Evolutionary conservation across 2,888 invertebrate genomes (phyloP).

Genomic region (Phalera bucephala): DNA sequence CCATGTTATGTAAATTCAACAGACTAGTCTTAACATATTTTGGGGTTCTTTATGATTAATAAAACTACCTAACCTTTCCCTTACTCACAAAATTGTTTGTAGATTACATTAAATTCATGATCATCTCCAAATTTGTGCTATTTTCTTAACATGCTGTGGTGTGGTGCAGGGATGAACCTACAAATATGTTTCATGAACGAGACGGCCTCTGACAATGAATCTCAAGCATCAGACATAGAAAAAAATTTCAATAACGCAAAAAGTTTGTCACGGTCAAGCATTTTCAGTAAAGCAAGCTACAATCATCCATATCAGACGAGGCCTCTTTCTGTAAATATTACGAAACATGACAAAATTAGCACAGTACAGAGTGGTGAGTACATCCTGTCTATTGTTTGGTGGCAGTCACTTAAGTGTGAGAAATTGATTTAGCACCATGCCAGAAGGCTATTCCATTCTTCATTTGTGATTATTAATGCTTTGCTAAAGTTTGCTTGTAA

Average conservation of each 20-base stretch:
- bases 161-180: conserved; percentile 91
- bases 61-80: no score
- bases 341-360: conserved; percentile 73
- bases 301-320: conserved; percentile 78
- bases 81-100: no score
- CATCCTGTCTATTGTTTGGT: conserved; percentile 35
- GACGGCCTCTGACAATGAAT: conserved; percentile 92
- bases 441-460: conserved; percentile 7
- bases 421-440: conserved; percentile 24
- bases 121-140: no score
- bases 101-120: no score
- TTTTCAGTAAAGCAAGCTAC: conserved; percentile 70
- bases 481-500: neutral
- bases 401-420: conserved; percentile 15
- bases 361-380: conserved; percentile 71
- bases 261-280: conserved; percentile 66
- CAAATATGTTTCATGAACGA: conserved; percentile 99
- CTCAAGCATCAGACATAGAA: conserved; percentile 89
- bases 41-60: no score
- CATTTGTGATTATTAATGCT: conserved; percentile 6
- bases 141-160: conserved; percentile 40
- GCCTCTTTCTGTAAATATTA: conserved; percentile 72
- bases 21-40: no score
- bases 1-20: no score
- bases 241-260: conserved; percentile 66